Evolutionary conservation across 2,888 invertebrate species (phyloP).

Genomic region (Zootermopsis nevadensis): DNA sequence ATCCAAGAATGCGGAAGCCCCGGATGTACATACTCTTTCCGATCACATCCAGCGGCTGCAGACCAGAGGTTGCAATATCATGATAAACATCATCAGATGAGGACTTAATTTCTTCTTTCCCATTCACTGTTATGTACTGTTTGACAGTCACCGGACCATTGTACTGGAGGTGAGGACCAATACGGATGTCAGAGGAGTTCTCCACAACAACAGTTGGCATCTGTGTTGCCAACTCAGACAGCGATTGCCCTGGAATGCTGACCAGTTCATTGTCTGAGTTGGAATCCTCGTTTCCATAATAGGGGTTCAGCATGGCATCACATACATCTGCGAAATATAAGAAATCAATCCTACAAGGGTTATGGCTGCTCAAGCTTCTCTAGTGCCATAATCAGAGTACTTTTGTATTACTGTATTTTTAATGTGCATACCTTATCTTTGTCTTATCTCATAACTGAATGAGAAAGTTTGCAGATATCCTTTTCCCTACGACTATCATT

Average conservation of each 20-base stretch:
- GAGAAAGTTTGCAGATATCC: too few relatives aligned
- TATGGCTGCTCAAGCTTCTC: too few relatives aligned
- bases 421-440: too few relatives aligned
- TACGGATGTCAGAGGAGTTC: conserved; percentile 10
- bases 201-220: conserved; percentile 5
- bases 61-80: background rate
- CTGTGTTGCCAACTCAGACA: background rate
- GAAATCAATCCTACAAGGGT: too few relatives aligned
- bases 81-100: background rate
- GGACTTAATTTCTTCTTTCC: background rate
- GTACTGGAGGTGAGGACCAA: conserved; percentile 20
- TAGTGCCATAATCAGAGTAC: too few relatives aligned
- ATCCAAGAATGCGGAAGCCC: too few relatives aligned
- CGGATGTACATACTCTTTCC: too few relatives aligned
- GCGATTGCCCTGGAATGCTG: background rate
- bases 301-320: background rate
- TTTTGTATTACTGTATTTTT: too few relatives aligned
- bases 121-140: conserved; percentile 33
- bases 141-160: conserved; percentile 28
- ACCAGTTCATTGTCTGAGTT: background rate
- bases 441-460: too few relatives aligned
- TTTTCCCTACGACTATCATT: too few relatives aligned
- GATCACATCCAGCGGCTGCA: background rate
- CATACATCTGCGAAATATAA: background rate
- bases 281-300: background rate